These are phyloP conservation scores for Idris sp. DNA, from an alignment of 1,140 invertebrate species.

Conservation along the genomic window DNA sequence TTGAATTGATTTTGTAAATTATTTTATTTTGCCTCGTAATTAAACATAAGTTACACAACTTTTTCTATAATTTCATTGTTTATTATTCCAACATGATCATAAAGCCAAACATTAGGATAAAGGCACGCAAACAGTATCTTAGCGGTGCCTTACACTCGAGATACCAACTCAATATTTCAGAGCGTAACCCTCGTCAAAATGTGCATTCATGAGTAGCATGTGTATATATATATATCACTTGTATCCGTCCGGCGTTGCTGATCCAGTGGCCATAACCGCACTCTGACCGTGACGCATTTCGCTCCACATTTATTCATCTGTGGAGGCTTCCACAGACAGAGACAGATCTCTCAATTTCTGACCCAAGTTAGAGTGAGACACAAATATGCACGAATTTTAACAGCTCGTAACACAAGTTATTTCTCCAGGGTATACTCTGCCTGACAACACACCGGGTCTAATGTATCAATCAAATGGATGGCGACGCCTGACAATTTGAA, in stretches of 20 bases:
- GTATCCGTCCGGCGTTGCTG: conserved; percentile 36
- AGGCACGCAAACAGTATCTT: conserved; percentile 63
- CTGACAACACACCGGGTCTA: conserved; percentile 5
- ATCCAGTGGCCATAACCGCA: conserved; percentile 44
- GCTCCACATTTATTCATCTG: conserved; percentile 55
- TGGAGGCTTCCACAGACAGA: conserved; percentile 33
- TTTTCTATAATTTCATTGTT: no score
- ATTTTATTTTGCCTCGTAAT: no score
- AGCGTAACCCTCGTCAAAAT: conserved; percentile 60
- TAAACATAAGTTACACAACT: no score
- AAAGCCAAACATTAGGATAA: conserved; percentile 22
- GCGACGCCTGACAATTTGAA: conserved; percentile 10
- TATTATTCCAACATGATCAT: no score
- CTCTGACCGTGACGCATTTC: conserved; percentile 67
- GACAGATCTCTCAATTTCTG: not conserved
- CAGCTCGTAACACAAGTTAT: conserved; percentile 24
- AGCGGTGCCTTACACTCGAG: conserved; percentile 33
- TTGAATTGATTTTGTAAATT: no score
- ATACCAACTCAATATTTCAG: conserved; percentile 64
- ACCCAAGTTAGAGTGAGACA: conserved; percentile 22
- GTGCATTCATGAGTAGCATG: conserved; percentile 61
- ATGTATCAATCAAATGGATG: conserved; percentile 46
- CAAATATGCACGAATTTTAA: conserved; percentile 37
- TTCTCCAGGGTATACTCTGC: conserved; percentile 22
- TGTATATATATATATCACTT: conserved; percentile 67